Evolutionary conservation across 2,797 vertebrate species (phyloP), one percentile per base, ranked within the genome.

Genomic region (Hemitrygon akajei): DNA sequence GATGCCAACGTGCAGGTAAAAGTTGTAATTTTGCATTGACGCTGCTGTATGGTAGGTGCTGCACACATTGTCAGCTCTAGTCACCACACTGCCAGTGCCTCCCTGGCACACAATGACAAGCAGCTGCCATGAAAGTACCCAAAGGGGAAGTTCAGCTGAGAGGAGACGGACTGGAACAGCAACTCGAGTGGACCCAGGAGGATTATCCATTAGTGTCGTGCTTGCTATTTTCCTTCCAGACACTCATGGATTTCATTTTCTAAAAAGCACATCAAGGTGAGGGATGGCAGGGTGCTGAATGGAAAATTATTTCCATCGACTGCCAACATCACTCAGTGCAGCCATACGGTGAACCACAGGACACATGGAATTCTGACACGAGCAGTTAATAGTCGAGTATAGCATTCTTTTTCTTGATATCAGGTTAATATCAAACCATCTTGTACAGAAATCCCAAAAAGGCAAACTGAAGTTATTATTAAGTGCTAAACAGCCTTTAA

Each of bases 171-270:
- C 40, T 92, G 20, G 37, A 92, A 75, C 66, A 75, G 37, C 66
- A 92, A 40, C 34, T 92, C 71, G 25, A 75, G 40, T 30, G 25
- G 66, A 47, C 91, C 69, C 25, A 27, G 34, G 91, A 92, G 69
- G 66, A 92, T 75, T 73, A 75, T 75, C 89, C 66, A n/a, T 91
- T 91, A 34, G 66, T 10, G 6, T 69, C 2, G n/a, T 37, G 16
- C 87, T 37, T 91, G 87, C 69, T 91, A 91, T 34, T 71, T 91
- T 91, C 66, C 87, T 91, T 91, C 87, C 66, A 73, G 69, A 71
- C 63, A 75, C 22, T 40, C 66, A 7, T 18, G 37, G 60, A 91
- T 69, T 91, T 71, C 10, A 47, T 91, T 22, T 73, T 92, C 71
- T 91, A 34, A 89, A 66, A 89, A 66, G 60, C 6, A 22, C 69